Conservation (phyloP, 2,888 invertebrate genomes). For the Habroteleia sp. region DNA sequence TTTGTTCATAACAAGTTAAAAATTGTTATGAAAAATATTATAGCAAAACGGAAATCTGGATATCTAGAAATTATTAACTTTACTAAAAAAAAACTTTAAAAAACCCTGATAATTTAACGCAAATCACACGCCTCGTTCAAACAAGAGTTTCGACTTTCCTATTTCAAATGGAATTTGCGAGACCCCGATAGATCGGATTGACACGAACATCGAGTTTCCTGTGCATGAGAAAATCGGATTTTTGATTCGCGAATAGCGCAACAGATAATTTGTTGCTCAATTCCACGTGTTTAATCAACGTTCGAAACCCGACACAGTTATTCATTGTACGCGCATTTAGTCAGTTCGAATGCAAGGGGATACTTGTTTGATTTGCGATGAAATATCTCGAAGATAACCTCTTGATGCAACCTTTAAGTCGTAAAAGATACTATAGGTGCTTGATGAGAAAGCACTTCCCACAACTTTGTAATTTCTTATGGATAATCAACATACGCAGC, state of each 20-base stretch:
- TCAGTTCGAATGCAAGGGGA: constrained; percentile 35
- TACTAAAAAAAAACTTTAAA: too few species aligned
- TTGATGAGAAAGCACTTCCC: constrained; percentile 61
- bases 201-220: constrained; percentile 8
- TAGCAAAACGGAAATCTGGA: too few species aligned
- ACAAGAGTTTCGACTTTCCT: too few species aligned
- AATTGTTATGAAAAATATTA: too few species aligned
- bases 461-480: constrained; percentile 56
- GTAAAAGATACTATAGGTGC: constrained; percentile 22
- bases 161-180: not conserved
- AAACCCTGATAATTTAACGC: too few species aligned
- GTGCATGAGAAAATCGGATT: constrained; percentile 34
- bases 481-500: constrained; percentile 46
- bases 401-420: constrained; percentile 54
- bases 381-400: constrained; percentile 58
- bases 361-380: constrained; percentile 58
- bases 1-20: too few species aligned
- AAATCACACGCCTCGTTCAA: too few species aligned
- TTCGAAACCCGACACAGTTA: constrained; percentile 11
- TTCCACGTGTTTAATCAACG: constrained; percentile 32
- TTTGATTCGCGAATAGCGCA: constrained; percentile 17
- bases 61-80: too few species aligned
- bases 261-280: constrained; percentile 44
- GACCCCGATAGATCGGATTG: not conserved
- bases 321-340: constrained; percentile 30